These are phyloP conservation scores for Phylloscopus trochilus DNA, from an alignment of 2,113 vertebrate genomes.

Conservation along the genomic window DNA sequence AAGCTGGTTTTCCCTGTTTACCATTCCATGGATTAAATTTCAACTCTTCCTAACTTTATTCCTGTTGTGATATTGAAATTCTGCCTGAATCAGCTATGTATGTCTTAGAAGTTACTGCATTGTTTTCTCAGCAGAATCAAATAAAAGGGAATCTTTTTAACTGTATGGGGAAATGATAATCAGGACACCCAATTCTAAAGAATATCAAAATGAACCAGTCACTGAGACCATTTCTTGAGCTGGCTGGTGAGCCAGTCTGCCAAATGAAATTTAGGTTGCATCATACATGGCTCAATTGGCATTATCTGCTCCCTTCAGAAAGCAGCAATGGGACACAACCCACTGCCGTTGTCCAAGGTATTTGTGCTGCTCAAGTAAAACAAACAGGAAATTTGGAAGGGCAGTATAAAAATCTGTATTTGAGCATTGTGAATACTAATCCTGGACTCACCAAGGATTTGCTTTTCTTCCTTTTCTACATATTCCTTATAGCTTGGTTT, in stretches of 20 bases:
- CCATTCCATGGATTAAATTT: neutral
- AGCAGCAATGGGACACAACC: neutral
- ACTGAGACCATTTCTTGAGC: neutral
- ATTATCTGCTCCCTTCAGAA: neutral
- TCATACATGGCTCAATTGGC: neutral
- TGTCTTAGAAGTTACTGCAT: neutral
- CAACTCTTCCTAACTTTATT: neutral
- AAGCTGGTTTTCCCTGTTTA: neutral
- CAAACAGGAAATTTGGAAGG: neutral
- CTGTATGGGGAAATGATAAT: neutral
- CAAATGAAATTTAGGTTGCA: neutral
- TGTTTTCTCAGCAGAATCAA: neutral
- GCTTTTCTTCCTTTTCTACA: neutral
- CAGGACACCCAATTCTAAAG: neutral
- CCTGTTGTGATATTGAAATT: neutral
- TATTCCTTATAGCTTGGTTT: neutral
- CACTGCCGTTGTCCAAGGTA: accelerated
- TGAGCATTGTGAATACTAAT: neutral
- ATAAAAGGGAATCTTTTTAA: neutral
- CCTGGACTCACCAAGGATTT: neutral
- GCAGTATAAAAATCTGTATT: neutral
- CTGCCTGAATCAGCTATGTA: neutral
- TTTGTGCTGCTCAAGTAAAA: neutral
- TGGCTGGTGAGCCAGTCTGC: neutral
- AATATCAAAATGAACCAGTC: neutral